These are phyloP conservation scores for Notospermus geniculatus DNA, from an alignment of 1,140 invertebrate genomes.

Conservation along the genomic window DNA sequence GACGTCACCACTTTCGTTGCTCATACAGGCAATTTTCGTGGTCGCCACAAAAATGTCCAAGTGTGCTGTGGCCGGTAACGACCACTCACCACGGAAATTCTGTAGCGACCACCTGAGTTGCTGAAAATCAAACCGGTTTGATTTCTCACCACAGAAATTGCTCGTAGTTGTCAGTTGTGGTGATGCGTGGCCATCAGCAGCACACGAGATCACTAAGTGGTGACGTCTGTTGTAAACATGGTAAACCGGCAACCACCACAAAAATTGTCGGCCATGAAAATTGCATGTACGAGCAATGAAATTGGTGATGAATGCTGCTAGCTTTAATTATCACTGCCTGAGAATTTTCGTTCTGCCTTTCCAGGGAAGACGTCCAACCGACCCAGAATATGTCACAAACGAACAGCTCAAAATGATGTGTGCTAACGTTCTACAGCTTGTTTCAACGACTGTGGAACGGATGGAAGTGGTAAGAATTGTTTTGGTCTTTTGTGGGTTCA, in stretches of 20 bases:
- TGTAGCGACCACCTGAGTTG: too few species aligned
- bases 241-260: too few species aligned
- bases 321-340: not conserved
- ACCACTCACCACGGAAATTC: too few species aligned
- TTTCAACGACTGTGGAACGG: slow-evolving; percentile 80
- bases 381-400: slow-evolving; percentile 58
- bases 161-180: not conserved
- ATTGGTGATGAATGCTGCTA: not conserved
- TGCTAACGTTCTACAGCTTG: slow-evolving; percentile 72
- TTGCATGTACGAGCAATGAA: too few species aligned
- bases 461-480: slow-evolving; percentile 57
- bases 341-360: slow-evolving; percentile 13
- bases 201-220: too few species aligned
- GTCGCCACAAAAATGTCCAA: too few species aligned
- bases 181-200: too few species aligned
- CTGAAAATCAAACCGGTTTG: too few species aligned
- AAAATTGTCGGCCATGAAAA: too few species aligned
- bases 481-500: not conserved
- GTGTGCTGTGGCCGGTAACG: too few species aligned
- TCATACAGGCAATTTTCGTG: not conserved
- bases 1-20: not conserved
- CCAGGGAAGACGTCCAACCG: slow-evolving; percentile 46
- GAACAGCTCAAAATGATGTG: slow-evolving; percentile 58
- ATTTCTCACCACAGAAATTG: too few species aligned
- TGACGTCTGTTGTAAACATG: too few species aligned